Evolutionary conservation across 1,140 invertebrate genomes (phyloP).

Genomic region (Nasonia vitripennis): DNA sequence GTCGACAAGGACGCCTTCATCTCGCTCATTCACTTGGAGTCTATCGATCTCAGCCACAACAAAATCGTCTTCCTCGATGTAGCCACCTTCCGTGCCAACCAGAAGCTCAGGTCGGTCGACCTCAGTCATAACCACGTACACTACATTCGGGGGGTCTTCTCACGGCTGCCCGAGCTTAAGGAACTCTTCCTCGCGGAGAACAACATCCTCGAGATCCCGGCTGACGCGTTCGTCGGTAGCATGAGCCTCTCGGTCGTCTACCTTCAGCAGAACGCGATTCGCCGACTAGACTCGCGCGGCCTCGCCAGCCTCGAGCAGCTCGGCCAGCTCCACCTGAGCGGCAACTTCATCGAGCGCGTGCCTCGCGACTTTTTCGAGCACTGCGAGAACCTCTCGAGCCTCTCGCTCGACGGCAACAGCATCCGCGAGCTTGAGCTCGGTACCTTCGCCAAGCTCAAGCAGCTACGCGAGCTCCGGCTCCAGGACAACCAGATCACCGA

Average conservation of each 20-base stretch:
- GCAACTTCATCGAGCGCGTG: conserved; percentile 88
- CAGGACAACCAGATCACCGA: conserved; percentile 88
- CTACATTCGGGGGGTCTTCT: conserved; percentile 87
- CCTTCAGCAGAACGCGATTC: conserved; percentile 86
- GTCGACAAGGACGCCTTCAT: conserved; percentile 87
- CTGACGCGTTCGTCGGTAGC: conserved; percentile 88
- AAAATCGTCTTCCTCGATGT: conserved; percentile 85
- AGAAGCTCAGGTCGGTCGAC: conserved; percentile 86
- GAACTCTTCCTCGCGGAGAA: conserved; percentile 92
- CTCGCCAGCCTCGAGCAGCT: conserved; percentile 85
- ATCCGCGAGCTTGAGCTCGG: conserved; percentile 87
- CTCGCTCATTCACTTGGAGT: conserved; percentile 84
- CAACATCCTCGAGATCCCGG: conserved; percentile 89
- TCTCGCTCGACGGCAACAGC: conserved; percentile 94
- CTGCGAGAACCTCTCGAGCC: conserved; percentile 84
- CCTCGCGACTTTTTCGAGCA: conserved; percentile 84
- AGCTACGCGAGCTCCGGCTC: conserved; percentile 86
- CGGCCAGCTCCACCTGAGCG: conserved; percentile 88
- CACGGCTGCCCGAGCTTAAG: conserved; percentile 85
- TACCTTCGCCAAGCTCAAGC: conserved; percentile 84
- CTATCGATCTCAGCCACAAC: conserved; percentile 91
- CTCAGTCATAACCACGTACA: conserved; percentile 93
- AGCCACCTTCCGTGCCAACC: conserved; percentile 84
- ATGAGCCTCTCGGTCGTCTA: conserved; percentile 87
- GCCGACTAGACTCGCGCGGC: conserved; percentile 83